Evolutionary conservation across 2,113 vertebrate genomes (phyloP), one percentile per base, ranked within the genome.

Genomic region (Galemys pyrenaicus): DNA sequence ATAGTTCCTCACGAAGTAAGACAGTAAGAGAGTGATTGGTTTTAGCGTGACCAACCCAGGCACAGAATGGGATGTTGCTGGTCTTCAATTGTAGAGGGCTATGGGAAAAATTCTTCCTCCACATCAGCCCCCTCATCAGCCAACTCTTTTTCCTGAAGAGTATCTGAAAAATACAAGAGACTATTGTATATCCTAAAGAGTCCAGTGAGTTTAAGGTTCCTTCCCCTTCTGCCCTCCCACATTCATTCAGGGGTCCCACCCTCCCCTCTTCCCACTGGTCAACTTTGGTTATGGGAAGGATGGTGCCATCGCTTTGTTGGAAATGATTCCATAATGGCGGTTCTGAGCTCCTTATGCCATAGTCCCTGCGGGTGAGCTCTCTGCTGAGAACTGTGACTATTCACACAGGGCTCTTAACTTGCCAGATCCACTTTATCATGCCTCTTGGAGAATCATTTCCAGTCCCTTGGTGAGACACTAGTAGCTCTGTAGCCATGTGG

Each of bases 371-470:
- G 37, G 49, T 68, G 89, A 74, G 35, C 49, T 19, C 62, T 22
- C 39, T 83, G 65, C 65, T 54, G 12, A 83, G 75, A 82, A 20
- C 51, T 91, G n/a, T 44, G 20, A 28, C 46, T 73, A 10, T 39
- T 83, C 83, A 75, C 67, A 65, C 65, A 87, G 73, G 39, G 70
- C 39, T 77, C 4, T 46, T 51, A 15, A 70, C 77, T 87, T 79
- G 64, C 49, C 79, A 87, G 37, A 44, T 65, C 70, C 78, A 79
- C 28, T 74, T 28, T 91, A 70, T 60, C 85, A 39, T n/a, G 35
- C 60, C 56, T 90, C 22, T 74, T n/a, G 44, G 74, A 54, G 84
- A n/a, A 49, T 75, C 81, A 39, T 93, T 94, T 91, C 83, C 58
- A 89, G 46, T 28, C 44, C 94, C 71, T 87, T 70, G 60, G 80